Evolutionary conservation across 2,113 vertebrate species (phyloP).

Genomic region (Beaufortia kweichowensis): DNA sequence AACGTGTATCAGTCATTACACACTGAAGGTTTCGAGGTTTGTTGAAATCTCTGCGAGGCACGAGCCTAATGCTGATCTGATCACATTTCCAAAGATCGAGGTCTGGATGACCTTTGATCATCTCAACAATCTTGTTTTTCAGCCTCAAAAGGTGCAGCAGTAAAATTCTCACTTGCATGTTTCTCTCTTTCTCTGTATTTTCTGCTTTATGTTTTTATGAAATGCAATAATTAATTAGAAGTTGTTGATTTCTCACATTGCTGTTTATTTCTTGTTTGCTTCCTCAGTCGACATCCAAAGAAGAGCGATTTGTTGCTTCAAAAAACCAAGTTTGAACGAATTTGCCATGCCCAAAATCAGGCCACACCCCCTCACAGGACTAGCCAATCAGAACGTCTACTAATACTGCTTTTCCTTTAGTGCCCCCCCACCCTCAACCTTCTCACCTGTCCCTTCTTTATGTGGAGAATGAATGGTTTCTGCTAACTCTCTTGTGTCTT

Average conservation of each 20-base stretch:
- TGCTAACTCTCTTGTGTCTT: conserved; percentile 84
- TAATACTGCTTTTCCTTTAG: conserved; percentile 72
- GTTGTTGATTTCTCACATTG: neutral
- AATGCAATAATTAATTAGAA: neutral
- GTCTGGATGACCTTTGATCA: conserved; percentile 19
- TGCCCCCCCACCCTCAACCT: conserved; percentile 39
- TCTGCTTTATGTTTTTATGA: neutral
- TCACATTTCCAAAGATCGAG: neutral
- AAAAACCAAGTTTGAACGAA: conserved; percentile 49
- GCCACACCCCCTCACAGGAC: conserved; percentile 55
- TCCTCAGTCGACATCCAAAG: conserved; percentile 32
- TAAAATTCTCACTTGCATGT: too few species aligned
- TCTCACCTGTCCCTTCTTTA: conserved; percentile 55
- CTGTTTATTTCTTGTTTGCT: conserved; percentile 28
- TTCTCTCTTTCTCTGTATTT: neutral
- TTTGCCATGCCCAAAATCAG: conserved; percentile 40
- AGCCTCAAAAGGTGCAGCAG: conserved; percentile 54
- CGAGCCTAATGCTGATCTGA: conserved; percentile 39
- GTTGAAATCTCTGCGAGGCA: neutral
- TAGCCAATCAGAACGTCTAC: conserved; percentile 68
- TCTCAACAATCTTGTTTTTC: conserved; percentile 52
- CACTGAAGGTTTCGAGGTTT: too few species aligned
- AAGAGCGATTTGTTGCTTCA: conserved; percentile 4
- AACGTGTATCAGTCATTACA: too few species aligned
- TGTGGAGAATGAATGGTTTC: conserved; percentile 73